These are phyloP conservation scores for Stercorarius parasiticus DNA, from an alignment of 2,113 vertebrate species.

Conservation along the genomic window DNA sequence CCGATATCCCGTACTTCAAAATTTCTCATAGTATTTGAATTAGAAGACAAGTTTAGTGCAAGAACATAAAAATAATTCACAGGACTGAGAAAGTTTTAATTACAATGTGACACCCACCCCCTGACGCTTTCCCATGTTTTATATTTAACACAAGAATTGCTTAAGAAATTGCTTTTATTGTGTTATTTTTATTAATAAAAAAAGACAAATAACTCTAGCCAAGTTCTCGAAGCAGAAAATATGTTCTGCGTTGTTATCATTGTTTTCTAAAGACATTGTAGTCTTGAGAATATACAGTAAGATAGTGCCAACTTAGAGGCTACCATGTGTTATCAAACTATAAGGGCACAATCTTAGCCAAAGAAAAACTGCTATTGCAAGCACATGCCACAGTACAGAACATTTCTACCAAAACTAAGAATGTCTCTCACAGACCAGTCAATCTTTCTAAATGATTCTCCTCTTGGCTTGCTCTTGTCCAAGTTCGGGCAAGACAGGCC, in stretches of 20 bases:
- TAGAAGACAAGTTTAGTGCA: background rate
- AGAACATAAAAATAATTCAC: background rate
- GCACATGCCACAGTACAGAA: background rate
- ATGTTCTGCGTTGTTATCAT: background rate
- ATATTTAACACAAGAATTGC: background rate
- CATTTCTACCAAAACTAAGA: background rate
- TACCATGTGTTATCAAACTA: background rate
- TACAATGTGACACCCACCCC: background rate
- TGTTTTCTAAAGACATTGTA: background rate
- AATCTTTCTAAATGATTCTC: background rate
- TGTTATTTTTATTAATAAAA: background rate
- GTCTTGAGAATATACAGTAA: background rate
- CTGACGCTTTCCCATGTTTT: background rate
- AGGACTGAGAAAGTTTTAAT: background rate
- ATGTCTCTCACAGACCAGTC: background rate
- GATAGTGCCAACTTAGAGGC: background rate
- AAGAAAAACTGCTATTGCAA: background rate
- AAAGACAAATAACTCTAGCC: background rate
- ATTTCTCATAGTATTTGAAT: background rate
- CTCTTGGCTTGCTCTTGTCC: background rate
- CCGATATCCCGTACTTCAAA: background rate
- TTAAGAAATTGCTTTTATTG: background rate
- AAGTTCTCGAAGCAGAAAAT: background rate
- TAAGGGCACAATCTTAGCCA: background rate
- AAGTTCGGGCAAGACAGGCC: background rate